Conservation (phyloP, 2,113 vertebrate species). For the Neomonachus schauinslandi region DNA sequence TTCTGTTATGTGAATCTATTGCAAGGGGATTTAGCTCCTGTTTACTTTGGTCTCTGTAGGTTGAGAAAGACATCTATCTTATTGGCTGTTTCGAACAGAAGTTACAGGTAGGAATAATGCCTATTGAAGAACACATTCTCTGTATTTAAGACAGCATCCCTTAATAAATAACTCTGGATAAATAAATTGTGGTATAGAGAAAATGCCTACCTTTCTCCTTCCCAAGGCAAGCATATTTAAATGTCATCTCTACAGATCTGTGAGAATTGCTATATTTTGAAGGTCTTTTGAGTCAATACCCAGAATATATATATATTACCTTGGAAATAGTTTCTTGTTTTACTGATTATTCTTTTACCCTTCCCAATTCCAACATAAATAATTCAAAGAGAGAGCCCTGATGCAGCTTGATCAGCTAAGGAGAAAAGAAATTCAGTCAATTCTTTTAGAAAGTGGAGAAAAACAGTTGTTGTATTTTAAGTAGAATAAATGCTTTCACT, state of each 20-base stretch:
- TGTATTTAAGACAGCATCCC: neutral
- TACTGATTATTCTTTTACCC: conserved; percentile 73
- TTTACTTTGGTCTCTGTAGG: conserved; percentile 1
- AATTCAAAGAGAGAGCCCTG: conserved; percentile 75
- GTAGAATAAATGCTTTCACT: conserved; percentile 89
- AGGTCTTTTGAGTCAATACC: conserved; percentile 66
- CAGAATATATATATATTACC: neutral
- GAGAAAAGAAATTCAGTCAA: conserved; percentile 83
- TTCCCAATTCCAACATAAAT: conserved; percentile 81
- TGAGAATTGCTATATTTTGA: conserved; percentile 46
- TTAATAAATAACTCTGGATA: conserved; percentile 55
- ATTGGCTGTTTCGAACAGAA: neutral
- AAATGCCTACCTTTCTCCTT: conserved; percentile 53
- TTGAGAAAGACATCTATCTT: neutral
- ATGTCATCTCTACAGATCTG: conserved; percentile 37
- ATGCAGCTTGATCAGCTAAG: conserved; percentile 79
- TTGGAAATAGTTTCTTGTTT: conserved; percentile 68
- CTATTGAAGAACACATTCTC: neutral
- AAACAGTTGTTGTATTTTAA: conserved; percentile 81
- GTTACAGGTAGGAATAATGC: neutral
- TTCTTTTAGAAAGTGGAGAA: conserved; percentile 84
- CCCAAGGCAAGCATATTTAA: conserved; percentile 17
- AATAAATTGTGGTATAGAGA: conserved; percentile 40
- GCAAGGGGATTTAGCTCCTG: neutral
- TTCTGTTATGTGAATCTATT: neutral